Evolutionary conservation across 2,113 vertebrate species (phyloP), one percentile per base, ranked within the genome.

Genomic region (Chaetodon trifascialis): DNA sequence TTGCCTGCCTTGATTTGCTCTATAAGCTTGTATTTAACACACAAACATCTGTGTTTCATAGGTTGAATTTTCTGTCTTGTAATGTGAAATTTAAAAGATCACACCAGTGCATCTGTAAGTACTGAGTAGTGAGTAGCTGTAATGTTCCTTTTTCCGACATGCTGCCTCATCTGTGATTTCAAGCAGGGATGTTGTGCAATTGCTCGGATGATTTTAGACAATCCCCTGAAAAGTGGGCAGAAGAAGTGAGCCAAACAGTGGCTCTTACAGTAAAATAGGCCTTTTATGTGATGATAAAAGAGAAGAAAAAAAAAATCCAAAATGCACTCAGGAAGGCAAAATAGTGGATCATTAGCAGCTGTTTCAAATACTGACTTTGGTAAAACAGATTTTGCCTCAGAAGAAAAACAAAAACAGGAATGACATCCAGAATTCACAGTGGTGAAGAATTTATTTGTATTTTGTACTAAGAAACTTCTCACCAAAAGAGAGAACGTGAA

Each of bases 361-460:
- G 1, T n/a, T 54, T 54, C 4, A 7, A 19, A 51, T 51, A 19
- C 7, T 51, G 9, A 11, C 0, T 1, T 15, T 52, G 16, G 40
- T 12, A 56, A 58, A 58, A 56, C 19, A 3, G 4, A 30, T 30
- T 55, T 70, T n/a, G n/a, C 2, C 3, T 46, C n/a, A 47, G 14
- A 52, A 59, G n/a, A 47, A 44, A 40, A 12, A 66, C 2, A 55
- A 2, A 0, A 19, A 12, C 3, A 54, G 1, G 30, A 30, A 42
- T 19, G 0, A 38, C 0, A 42, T 8, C 6, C 14, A 52, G 19
- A 75, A 36, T 63, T 85, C 76, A 82, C 55, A 75, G 44, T 56
- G 59, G 44, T 80, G 56, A 85, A 79, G 59, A 83, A 15, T 92
- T 92, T 92, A 91, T 90, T 92, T 70, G 52, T 69, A 67, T 81